phyloP scores from a whole-genome alignment of 2,888 invertebrate genomes.

The Agonopterix arenella region DNA sequence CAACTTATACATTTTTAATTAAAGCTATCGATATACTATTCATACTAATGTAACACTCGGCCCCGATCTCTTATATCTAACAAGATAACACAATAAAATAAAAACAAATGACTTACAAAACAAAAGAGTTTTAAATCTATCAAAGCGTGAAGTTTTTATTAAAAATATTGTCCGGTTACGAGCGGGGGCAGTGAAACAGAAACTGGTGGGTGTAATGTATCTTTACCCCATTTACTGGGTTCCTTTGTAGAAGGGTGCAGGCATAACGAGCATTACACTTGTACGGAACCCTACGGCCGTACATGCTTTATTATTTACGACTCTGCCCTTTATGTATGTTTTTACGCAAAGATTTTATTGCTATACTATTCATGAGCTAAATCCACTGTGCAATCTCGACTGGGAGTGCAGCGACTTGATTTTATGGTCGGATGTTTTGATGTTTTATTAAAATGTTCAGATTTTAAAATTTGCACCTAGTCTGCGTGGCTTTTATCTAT shows the following conservation, averaged over 20 bases:
- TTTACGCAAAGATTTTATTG: conserved; percentile 74
- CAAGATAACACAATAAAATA: not conserved
- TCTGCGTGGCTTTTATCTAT: too few relatives aligned
- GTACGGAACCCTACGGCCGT: conserved; percentile 49
- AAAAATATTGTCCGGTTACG: conserved; percentile 44
- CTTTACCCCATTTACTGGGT: conserved; percentile 53
- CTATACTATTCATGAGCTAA: conserved; percentile 64
- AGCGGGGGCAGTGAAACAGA: conserved; percentile 49
- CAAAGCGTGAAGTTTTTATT: conserved; percentile 42
- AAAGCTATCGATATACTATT: too few relatives aligned
- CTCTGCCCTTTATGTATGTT: conserved; percentile 68
- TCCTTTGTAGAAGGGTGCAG: conserved; percentile 61
- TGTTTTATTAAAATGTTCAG: too few relatives aligned
- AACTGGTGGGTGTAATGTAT: conserved; percentile 62
- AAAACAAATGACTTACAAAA: conserved; percentile 1
- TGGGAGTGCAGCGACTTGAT: not conserved
- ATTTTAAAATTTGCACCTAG: too few relatives aligned
- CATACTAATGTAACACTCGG: too few relatives aligned
- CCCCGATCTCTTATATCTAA: too few relatives aligned
- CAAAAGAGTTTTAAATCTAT: conserved; percentile 13
- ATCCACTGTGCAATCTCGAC: conserved; percentile 47
- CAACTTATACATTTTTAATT: too few relatives aligned
- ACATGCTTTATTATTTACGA: conserved; percentile 74
- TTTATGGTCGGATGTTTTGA: too few relatives aligned
- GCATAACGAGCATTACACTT: conserved; percentile 67